Evolutionary conservation across 2,797 vertebrate genomes (phyloP).

Genomic region (Acanthornis magna): DNA sequence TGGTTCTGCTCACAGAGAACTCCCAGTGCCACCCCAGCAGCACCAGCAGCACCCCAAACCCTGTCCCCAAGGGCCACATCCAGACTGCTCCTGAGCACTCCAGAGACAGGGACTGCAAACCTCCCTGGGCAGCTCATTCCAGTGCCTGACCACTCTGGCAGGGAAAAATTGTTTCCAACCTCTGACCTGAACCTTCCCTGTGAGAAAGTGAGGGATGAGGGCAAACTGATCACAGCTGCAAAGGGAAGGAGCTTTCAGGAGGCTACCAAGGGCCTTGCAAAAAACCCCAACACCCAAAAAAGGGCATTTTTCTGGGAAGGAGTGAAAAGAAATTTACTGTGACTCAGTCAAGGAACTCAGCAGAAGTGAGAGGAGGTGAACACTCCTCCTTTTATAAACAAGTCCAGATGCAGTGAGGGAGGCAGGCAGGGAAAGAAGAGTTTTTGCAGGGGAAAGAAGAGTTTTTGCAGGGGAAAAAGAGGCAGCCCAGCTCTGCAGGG

Average conservation of each 20-base stretch:
- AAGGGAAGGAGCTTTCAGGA: not conserved
- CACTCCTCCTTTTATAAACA: not conserved
- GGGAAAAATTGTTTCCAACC: not conserved
- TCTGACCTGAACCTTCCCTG: not conserved
- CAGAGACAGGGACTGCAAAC: not conserved
- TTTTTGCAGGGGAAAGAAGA: too few species aligned
- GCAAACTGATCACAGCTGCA: not conserved
- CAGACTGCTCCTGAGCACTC: not conserved
- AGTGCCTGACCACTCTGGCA: fast-evolving
- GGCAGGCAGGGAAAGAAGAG: not conserved
- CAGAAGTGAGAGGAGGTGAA: not conserved
- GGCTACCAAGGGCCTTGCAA: not conserved
- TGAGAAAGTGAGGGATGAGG: not conserved
- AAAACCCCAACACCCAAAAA: not conserved
- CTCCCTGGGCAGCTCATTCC: not conserved
- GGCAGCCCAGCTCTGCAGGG: not conserved
- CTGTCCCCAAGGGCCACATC: not conserved
- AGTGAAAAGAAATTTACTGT: not conserved
- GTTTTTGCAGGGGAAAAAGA: not conserved
- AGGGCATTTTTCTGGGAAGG: not conserved
- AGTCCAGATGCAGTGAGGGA: fast-evolving
- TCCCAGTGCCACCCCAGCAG: not conserved
- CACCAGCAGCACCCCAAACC: not conserved
- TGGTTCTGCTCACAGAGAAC: not conserved
- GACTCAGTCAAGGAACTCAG: not conserved